A percentile compares a stretch with the other conserved stretches of the same genome.
Evolutionary conservation across 2,113 vertebrate species (phyloP).

Genomic region (Ammodytes marinus): DNA sequence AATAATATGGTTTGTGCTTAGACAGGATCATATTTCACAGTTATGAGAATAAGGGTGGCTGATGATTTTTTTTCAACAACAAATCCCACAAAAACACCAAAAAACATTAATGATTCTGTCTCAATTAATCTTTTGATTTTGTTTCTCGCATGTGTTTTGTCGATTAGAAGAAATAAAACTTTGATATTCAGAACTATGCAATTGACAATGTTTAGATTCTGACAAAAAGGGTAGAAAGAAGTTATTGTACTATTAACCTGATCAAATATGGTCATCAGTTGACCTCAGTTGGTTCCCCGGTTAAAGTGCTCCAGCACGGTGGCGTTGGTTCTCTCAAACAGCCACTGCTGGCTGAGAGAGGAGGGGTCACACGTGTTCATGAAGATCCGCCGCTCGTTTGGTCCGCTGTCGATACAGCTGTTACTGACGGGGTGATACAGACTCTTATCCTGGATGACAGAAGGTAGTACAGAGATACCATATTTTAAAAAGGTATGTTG

Average conservation of each 20-base stretch:
- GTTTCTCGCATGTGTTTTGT: background rate
- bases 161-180: too few relatives aligned
- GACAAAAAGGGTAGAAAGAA: background rate
- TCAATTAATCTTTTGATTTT: too few relatives aligned
- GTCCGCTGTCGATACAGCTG: constrained; percentile 76
- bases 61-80: background rate
- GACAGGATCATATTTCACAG: background rate
- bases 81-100: background rate
- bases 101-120: too few relatives aligned
- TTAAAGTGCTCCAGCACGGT: constrained; percentile 79
- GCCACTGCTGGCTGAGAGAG: constrained; percentile 73
- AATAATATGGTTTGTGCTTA: background rate
- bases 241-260: constrained; percentile 25
- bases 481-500: background rate
- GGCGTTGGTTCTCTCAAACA: constrained; percentile 76
- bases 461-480: background rate
- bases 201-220: background rate
- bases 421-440: constrained; percentile 77
- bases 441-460: constrained; percentile 71
- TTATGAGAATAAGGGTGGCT: background rate
- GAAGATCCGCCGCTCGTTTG: constrained; percentile 67
- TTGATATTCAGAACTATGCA: background rate
- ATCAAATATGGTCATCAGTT: constrained; percentile 5
- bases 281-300: constrained; percentile 44
- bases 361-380: constrained; percentile 73